These are phyloP conservation scores for Orthosia gothica DNA, from an alignment of 2,888 invertebrate species.

Conservation along the genomic window DNA sequence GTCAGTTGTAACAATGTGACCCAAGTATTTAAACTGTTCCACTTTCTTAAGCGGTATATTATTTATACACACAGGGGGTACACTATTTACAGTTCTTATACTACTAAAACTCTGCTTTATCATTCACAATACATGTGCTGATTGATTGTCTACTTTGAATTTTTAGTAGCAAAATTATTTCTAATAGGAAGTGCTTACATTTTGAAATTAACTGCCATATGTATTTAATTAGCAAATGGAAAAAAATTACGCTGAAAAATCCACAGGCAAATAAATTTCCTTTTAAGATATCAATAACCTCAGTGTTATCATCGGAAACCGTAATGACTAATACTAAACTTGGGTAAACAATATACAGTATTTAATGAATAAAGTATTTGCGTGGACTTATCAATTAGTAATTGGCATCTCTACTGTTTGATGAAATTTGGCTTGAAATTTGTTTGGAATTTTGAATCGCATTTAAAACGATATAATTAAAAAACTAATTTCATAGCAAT, in stretches of 20 bases:
- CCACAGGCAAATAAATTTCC: not conserved
- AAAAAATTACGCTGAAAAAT: too few species aligned
- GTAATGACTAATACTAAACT: not conserved
- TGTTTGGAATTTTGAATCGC: constrained; percentile 34
- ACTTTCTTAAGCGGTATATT: too few species aligned
- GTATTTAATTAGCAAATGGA: too few species aligned
- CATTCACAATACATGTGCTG: too few species aligned
- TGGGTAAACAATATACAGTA: not conserved
- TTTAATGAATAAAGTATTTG: constrained; percentile 4
- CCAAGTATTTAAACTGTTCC: too few species aligned
- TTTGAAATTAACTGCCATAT: not conserved
- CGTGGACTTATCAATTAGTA: not conserved
- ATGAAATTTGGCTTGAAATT: constrained; percentile 25
- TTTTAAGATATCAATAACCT: not conserved
- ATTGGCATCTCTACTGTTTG: constrained; percentile 18
- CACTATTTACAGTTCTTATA: too few species aligned
- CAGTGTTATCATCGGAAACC: not conserved
- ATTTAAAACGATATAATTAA: constrained; percentile 29
- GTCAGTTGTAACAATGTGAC: too few species aligned
- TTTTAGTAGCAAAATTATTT: too few species aligned
- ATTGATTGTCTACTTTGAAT: too few species aligned
- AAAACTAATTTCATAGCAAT: constrained; percentile 3
- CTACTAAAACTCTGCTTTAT: too few species aligned
- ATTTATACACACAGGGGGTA: too few species aligned
- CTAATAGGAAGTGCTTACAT: not conserved